Evolutionary conservation across 2,797 vertebrate species (phyloP), one percentile per base, ranked within the genome.

Genomic region (Eulemur coronatus): DNA sequence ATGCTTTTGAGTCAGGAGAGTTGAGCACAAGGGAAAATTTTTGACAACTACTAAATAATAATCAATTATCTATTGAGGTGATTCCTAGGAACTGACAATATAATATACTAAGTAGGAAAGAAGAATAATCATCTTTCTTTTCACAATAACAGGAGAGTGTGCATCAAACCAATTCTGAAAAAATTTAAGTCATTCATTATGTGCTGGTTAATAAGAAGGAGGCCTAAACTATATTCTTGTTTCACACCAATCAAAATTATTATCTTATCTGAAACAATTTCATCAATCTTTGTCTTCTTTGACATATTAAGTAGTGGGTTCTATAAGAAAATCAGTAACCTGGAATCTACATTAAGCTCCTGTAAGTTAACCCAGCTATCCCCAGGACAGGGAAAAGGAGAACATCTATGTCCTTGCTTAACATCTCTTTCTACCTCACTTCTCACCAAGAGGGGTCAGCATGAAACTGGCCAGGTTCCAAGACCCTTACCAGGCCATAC

Each of bases 41-140:
- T 43, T 90, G 65, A 76, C 35, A 95, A 80, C 84, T 94, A 95
- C 90, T 96, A 76, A 96, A 94, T 88, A 55, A 79, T 14, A 90
- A 91, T 87, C 59, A 84, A 84, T 79, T 69, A 82, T 57, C 84
- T 89, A 24, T 33, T 89, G 57, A 89, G 55, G 61, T 52, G 78
- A n/a, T 30, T 93, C 33, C 86, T 59, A 84, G 26, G 11, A 80
- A 84, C 28, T 65, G 89, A 84, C 30, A 87, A 52, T 24, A 63
- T 50, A 85, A 93, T 9, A 89, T 72, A 65, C 12, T 28, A 88
- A 79, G 5, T 8, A 57, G 5, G 3, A 3, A 89, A 70, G 63
- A 91, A 55, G 24, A 80, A 92, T 30, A 65, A 69, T 65, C 17
- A 88, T 65, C 41, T 79, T 92, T 82, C 48, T 92, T 38, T 41